Evolutionary conservation across 1,140 invertebrate species (phyloP).

Genomic region (Bombus cullumanus): DNA sequence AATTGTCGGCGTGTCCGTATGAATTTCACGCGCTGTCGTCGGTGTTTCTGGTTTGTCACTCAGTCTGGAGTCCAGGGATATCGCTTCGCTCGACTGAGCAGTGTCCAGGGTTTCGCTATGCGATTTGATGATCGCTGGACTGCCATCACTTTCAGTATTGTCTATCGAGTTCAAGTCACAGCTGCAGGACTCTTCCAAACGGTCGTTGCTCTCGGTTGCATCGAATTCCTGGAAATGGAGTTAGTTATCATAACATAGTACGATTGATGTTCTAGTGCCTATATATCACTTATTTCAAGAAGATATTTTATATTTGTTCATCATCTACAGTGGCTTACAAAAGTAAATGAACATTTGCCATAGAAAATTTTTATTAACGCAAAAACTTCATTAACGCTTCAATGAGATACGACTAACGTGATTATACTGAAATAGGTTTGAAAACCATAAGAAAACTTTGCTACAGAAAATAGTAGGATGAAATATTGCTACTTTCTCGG

Average conservation of each 20-base stretch:
- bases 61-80: slow-evolving; percentile 82
- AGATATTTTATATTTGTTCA: no score
- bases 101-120: slow-evolving; percentile 76
- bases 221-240: slow-evolving; percentile 74
- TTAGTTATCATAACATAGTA: background rate
- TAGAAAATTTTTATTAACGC: no score
- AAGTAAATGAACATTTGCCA: no score
- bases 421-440: no score
- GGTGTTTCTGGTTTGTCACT: slow-evolving; percentile 79
- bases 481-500: no score
- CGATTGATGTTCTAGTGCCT: background rate
- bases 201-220: slow-evolving; percentile 75
- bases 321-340: no score
- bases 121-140: slow-evolving; percentile 82
- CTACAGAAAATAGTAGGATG: no score
- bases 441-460: no score
- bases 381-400: no score
- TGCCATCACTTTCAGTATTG: slow-evolving; percentile 83
- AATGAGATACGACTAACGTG: no score
- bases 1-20: slow-evolving; percentile 75
- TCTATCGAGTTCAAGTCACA: slow-evolving; percentile 84
- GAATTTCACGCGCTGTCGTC: slow-evolving; percentile 67
- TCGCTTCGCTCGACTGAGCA: slow-evolving; percentile 82
- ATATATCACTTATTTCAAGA: no score
- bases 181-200: slow-evolving; percentile 82